Conservation (phyloP, 2,113 vertebrate genomes). For the Tragelaphus strepsiceros region DNA sequence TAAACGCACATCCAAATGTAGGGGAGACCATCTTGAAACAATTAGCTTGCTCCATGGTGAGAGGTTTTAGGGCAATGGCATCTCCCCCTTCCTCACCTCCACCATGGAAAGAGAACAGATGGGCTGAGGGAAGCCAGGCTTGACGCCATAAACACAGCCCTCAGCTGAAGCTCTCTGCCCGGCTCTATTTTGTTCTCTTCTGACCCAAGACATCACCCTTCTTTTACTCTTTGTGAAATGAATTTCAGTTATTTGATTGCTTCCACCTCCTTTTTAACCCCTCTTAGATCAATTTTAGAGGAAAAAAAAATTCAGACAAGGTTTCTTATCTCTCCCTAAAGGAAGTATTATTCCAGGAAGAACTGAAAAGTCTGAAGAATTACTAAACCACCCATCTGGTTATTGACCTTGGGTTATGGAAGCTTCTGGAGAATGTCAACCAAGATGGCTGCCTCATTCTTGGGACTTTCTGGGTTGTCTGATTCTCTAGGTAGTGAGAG, state of each 20-base stretch:
- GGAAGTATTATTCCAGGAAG: constrained; percentile 9
- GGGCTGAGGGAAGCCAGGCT: constrained; percentile 31
- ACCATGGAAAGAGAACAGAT: constrained; percentile 56
- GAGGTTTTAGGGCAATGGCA: constrained; percentile 47
- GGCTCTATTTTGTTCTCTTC: neutral
- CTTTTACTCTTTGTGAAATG: neutral
- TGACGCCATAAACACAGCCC: constrained; percentile 52
- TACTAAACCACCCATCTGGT: constrained; percentile 17
- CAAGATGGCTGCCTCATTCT: neutral
- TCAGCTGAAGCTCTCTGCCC: neutral
- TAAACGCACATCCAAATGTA: constrained; percentile 51
- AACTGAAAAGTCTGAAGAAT: neutral
- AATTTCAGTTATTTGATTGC: constrained; percentile 1
- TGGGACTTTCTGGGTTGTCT: neutral
- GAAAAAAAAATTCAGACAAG: neutral
- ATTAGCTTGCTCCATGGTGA: constrained; percentile 38
- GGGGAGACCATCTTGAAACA: constrained; percentile 61
- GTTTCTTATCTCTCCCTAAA: constrained; percentile 25
- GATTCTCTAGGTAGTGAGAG: neutral
- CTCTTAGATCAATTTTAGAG: neutral
- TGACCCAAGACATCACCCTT: neutral
- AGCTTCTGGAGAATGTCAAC: constrained; percentile 35
- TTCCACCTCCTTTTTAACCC: neutral
- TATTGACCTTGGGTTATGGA: neutral
- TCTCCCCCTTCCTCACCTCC: constrained; percentile 49